These are phyloP conservation scores for Diachrysia chrysitis DNA, from an alignment of 2,888 invertebrate genomes.

Conservation along the genomic window DNA sequence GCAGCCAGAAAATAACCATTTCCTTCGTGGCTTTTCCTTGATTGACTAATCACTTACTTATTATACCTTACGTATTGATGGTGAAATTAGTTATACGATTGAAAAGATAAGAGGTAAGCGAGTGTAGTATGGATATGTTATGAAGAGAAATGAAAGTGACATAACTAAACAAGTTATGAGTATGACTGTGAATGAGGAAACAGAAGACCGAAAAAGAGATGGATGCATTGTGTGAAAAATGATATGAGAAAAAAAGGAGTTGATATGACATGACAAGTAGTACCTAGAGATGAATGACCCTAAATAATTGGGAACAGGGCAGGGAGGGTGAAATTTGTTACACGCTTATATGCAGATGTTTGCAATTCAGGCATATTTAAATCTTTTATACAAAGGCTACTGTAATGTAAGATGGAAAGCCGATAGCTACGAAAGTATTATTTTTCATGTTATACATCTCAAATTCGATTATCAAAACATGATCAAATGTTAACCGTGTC, in stretches of 20 bases:
- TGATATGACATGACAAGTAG: too few species aligned
- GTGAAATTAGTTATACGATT: background rate
- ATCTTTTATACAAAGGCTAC: background rate
- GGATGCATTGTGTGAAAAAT: too few species aligned
- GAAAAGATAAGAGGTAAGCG: too few species aligned
- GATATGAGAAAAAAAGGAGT: too few species aligned
- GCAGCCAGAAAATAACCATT: slow-evolving; percentile 7
- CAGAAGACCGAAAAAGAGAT: too few species aligned
- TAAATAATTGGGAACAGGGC: too few species aligned
- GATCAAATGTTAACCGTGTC: slow-evolving; percentile 17
- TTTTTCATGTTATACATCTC: slow-evolving; percentile 1
- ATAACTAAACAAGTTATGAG: too few species aligned
- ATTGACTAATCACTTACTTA: slow-evolving; percentile 14
- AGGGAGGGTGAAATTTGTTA: background rate
- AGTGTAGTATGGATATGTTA: too few species aligned
- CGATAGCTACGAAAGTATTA: background rate
- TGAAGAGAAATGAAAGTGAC: too few species aligned
- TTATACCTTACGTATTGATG: background rate
- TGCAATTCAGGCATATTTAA: too few species aligned
- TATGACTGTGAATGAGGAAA: too few species aligned
- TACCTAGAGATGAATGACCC: too few species aligned
- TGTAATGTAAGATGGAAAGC: background rate
- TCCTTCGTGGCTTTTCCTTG: slow-evolving; percentile 28
- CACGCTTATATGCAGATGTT: background rate
- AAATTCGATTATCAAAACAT: slow-evolving; percentile 9